Base-by-base conservation (phyloP, 1,140 invertebrate species). In the Drosophila aff. region DNA sequence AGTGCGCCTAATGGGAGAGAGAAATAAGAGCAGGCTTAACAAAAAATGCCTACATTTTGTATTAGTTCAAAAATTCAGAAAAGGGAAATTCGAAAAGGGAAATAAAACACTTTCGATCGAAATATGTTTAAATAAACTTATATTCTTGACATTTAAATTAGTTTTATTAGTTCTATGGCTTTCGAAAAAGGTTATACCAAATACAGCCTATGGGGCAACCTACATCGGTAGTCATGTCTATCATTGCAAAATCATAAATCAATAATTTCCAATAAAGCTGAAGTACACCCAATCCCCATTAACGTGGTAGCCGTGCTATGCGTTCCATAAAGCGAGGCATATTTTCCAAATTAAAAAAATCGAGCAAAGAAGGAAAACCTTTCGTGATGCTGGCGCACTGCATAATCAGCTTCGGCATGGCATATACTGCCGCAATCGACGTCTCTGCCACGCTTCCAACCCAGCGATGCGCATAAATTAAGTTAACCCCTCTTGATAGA, bases 391-490 rank as follows among this genome's bases (percentile, higher is more conserved):
- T 68, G 59, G 47, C 58, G 47, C 57, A 53, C 65, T 87, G 81
- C 66, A 87, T 87, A 89, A 89, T 89, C 84, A 87, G 81, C 84
- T 64, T 67, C 63, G 55, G 65, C 47, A 52, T 57, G 40, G 67
- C 62, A 50, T 62, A 47, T 55, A 53, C 52, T 59, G 63, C 49
- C 61, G 40, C 74, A 43, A 73, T 69, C 67, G 44, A n/a, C 68
- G 52, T 58, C 74, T 65, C 74, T 86, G 75, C 74, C 85, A 90
- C 81, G 86, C 85, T 90, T 81, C 64, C 71, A 76, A 66, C 67
- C 64, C 80, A 76, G 38, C 81, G 76, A 84, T 79, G 78, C 72
- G 89, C 80, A 89, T 90, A 91, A 91, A 89, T 91, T 91, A 91
- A 91, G 78, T 91, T 91, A 91, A 91, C 87, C 87, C 87, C 89